Base-by-base conservation (phyloP, 2,113 vertebrate genomes). In the Trichomycterus rosablanca region DNA sequence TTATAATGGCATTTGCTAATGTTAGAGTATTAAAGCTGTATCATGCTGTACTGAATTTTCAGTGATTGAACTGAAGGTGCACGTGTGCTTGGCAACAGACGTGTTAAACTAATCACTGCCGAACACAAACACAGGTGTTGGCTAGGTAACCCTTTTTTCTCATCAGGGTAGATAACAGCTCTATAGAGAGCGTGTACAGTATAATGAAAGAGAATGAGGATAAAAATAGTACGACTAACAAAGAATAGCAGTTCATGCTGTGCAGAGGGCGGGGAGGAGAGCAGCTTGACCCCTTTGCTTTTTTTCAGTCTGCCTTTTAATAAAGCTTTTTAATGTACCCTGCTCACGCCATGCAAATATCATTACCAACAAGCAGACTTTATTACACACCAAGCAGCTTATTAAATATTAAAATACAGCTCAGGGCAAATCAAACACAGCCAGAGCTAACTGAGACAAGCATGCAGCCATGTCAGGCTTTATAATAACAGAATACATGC, bases 321-420 rank as follows among this genome's bases (percentile, higher is more conserved):
- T 49, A 66, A 59, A 61, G 18, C 18, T 57, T 59, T 51, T 69
- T 77, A 62, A 48, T 72, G 62, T 75, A 49, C 42, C 54, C 61
- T 42, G 54, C 26, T 70, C 50, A 60, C 69, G 43, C 52, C 52
- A 55, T 57, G 60, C 54, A 75, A n/a, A n/a, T n/a, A n/a, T n/a
- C n/a, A 74, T 78, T 68, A 71, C 50, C 62, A 71, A 71, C 49
- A 14, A 23, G 28, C 40, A 67, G 62, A 63, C 40, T 44, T 49
- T 51, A 61, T 61, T 65, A 69, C 30, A 42, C 18, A 53, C 22
- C 45, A 48, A 12, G 37, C 4, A 39, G 43, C 14, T 72, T 70
- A 67, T 77, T 72, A 70, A 71, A 73, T 66, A 68, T 61, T 45
- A 44, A 74, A 48, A 68, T 46, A 50, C 35, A 62, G 18, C 49